These are phyloP conservation scores for Phodopus roborovskii DNA, from an alignment of 2,113 vertebrate species.

Conservation along the genomic window DNA sequence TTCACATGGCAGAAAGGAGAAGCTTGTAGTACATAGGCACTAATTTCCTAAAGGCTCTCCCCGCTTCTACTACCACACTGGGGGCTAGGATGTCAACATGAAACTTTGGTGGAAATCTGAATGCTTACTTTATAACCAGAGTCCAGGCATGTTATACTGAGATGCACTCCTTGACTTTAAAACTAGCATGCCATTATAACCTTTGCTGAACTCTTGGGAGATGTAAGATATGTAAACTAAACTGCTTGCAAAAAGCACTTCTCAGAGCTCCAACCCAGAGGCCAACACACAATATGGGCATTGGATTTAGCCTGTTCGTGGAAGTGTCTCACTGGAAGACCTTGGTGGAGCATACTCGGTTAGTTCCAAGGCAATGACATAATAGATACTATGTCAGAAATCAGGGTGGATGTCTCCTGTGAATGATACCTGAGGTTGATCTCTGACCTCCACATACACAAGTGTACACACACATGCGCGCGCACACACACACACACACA, in stretches of 20 bases:
- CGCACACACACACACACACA: neutral
- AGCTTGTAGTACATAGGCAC: neutral
- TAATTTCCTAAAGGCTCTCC: neutral
- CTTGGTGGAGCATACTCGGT: neutral
- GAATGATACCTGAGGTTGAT: neutral
- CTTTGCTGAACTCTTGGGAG: neutral
- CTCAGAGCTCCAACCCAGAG: neutral
- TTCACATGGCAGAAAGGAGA: neutral
- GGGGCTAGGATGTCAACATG: neutral
- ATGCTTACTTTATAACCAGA: neutral
- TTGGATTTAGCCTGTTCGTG: neutral
- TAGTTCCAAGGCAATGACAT: neutral
- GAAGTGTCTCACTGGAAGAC: neutral
- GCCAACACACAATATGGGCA: neutral
- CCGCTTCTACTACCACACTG: neutral
- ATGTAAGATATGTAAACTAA: neutral
- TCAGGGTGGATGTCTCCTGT: neutral
- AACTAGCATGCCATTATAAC: neutral
- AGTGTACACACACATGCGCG: too few relatives aligned
- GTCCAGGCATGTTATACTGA: neutral
- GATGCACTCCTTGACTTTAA: conserved; percentile 18
- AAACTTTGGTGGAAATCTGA: neutral
- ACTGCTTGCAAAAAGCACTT: neutral
- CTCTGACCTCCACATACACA: neutral
- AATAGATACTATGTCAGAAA: neutral